Evolutionary conservation across 1,140 invertebrate genomes (phyloP), one percentile per base, ranked within the genome.

Genomic region (Nephila pilipes): DNA sequence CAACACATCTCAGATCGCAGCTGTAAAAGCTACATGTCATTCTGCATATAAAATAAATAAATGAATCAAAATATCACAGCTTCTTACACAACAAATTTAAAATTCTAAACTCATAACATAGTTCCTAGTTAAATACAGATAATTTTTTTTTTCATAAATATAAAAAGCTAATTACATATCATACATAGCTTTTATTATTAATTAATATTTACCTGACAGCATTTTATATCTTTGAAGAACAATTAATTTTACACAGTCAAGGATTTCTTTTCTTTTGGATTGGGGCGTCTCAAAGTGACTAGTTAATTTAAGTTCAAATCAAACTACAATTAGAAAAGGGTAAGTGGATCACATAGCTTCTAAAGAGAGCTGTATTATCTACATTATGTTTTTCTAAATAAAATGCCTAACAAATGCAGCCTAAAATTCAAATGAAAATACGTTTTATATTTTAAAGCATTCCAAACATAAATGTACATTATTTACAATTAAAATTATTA

Each of bases 41-140:
- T 87, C 83, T 75, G 91, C 91, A 93, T 93, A 93, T 38, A 93
- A 93, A 93, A 93, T 93, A 93, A 93, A 93, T 92, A 69, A 92
- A 92, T n/a, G 91, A 93, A 93, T 93, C 69, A 93, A 93, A 93
- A 93, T 93, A 93, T 93, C 91, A 93, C 91, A 93, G 91, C 83
- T 93, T 85, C 63, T 93, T 93, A 93, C 91, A 93, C 57, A 93
- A 93, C 91, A 93, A 93, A 93, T 93, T 93, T 93, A 93, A 93
- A 93, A 93, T 93, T 93, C 91, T 93, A 93, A 93, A 93, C 91
- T 93, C 36, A 93, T 93, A 93, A 93, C 91, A 93, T 93, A 93
- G 36, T 85, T 93, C 83, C 91, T 93, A 93, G 91, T 93, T 93
- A 93, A 93, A 93, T 93, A 93, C 91, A 93, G 69, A 87, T 93